A percentile compares a stretch with the other conserved stretches of the same genome.
phyloP scores from a whole-genome alignment of 2,113 vertebrate species.

The Erythrocebus patas region DNA sequence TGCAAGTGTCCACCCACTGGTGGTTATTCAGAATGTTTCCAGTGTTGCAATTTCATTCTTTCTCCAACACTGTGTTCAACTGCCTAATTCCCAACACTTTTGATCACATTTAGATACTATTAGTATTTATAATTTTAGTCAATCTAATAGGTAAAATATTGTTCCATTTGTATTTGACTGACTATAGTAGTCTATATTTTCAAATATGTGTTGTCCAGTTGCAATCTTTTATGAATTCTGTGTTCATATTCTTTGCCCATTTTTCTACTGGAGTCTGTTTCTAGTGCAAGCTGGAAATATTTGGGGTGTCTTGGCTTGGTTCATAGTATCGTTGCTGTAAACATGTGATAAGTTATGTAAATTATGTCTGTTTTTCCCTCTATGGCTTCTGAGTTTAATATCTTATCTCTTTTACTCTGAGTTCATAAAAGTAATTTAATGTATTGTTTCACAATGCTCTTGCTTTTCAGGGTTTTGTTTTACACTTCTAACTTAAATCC shows the following conservation, averaged over 20 bases:
- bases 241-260: not conserved
- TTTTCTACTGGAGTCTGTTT: not conserved
- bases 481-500: not conserved
- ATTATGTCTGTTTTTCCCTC: not conserved
- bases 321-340: not conserved
- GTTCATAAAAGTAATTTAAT: not conserved
- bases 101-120: not conserved
- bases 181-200: not conserved
- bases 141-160: not conserved
- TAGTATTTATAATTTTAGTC: not conserved
- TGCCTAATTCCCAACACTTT: not conserved
- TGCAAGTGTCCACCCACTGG: not conserved
- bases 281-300: not conserved
- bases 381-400: not conserved
- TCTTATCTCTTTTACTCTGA: not conserved
- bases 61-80: not conserved
- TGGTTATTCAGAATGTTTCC: not conserved
- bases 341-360: not conserved
- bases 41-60: not conserved
- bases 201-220: not conserved
- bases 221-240: not conserved
- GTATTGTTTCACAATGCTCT: not conserved
- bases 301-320: not conserved
- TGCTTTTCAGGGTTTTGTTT: not conserved
- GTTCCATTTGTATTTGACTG: not conserved